phyloP scores from a whole-genome alignment of 2,797 vertebrate species.

The Pempheris klunzingeri region DNA sequence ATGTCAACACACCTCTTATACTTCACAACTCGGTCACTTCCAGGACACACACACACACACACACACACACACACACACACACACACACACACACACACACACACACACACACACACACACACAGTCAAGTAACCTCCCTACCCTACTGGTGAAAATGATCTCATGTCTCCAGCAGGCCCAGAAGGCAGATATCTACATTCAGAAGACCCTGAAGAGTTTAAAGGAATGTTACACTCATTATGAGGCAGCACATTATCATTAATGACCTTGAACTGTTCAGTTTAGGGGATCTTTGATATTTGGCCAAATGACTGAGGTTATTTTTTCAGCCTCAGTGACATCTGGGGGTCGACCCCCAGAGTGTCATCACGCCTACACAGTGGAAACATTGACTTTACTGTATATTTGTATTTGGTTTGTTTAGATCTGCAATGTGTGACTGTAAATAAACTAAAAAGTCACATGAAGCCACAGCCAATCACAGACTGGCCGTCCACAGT shows the following conservation, averaged over 20 bases:
- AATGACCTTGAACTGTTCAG: background rate
- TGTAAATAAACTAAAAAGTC: conserved; percentile 3
- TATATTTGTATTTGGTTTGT: background rate
- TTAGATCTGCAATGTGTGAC: background rate
- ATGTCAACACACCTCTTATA: conserved; percentile 42
- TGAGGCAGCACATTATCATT: background rate
- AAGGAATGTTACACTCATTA: background rate
- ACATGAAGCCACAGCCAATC: background rate
- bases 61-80: conserved; percentile 17
- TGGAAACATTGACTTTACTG: conserved; percentile 23
- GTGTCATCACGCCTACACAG: conserved; percentile 4
- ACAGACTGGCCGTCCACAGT: no score
- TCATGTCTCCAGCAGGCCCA: background rate
- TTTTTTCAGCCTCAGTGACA: background rate
- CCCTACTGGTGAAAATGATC: background rate
- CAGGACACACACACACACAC: conserved; percentile 23
- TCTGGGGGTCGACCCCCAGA: background rate
- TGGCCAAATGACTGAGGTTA: background rate
- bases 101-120: no score
- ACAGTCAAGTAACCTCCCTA: background rate
- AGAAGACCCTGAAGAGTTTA: background rate
- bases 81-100: no score
- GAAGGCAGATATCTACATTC: background rate
- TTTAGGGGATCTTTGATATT: background rate
- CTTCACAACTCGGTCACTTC: conserved; percentile 13